Evolutionary conservation across 2,113 vertebrate genomes (phyloP).

Genomic region (Pelodiscus sinensis): DNA sequence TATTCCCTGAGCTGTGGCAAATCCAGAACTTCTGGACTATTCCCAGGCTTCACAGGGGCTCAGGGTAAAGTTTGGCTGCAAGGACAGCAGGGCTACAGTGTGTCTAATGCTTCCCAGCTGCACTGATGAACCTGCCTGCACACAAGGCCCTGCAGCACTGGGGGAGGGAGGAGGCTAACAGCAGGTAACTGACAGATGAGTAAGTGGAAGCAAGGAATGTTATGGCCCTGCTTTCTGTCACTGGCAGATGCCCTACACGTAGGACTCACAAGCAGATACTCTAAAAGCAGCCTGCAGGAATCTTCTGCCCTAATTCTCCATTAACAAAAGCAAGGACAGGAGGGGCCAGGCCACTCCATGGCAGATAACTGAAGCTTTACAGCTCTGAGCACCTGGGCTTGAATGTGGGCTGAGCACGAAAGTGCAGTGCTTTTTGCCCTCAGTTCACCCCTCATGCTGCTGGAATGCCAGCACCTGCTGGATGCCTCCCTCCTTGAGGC

Average conservation of each 20-base stretch:
- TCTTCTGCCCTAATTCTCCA: background rate
- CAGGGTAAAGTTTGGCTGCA: accelerated
- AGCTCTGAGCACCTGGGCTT: accelerated
- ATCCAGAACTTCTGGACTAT: accelerated
- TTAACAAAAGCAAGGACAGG: background rate
- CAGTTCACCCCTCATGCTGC: too few relatives aligned
- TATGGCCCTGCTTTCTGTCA: accelerated
- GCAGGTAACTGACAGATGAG: background rate
- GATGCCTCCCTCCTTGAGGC: background rate
- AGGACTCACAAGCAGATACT: background rate
- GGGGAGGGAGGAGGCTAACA: background rate
- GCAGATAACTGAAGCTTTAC: background rate
- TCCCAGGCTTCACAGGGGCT: background rate
- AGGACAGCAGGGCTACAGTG: background rate
- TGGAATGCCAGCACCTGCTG: background rate
- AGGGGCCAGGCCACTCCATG: background rate
- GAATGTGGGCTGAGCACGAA: background rate
- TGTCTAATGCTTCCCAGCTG: accelerated
- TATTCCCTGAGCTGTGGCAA: background rate
- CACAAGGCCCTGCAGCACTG: background rate
- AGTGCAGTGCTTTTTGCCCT: accelerated
- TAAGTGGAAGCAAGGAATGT: background rate
- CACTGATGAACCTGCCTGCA: background rate
- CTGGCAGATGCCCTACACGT: background rate
- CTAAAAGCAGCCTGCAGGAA: background rate